phyloP scores from a whole-genome alignment of 2,888 invertebrate genomes.

The Cataglyphis cursor region DNA sequence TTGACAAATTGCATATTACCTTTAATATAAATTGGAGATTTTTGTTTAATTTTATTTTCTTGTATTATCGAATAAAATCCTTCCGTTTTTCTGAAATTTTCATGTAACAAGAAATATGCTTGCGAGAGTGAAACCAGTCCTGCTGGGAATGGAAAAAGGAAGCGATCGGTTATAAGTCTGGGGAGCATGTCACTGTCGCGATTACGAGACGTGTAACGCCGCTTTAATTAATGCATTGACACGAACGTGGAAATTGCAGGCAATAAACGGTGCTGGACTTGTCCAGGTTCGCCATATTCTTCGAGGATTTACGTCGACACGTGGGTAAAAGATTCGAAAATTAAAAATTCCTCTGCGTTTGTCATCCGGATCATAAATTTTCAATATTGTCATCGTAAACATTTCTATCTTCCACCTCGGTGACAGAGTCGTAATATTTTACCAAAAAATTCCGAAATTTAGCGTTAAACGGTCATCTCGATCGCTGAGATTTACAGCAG shows the following conservation, averaged over 20 bases:
- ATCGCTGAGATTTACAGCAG: neutral
- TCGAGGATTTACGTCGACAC: conserved; percentile 44
- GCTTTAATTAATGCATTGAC: conserved; percentile 54
- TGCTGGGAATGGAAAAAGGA: neutral
- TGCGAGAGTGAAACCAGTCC: neutral
- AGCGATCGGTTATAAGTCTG: neutral
- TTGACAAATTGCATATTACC: neutral
- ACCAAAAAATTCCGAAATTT: neutral
- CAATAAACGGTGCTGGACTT: conserved; percentile 34
- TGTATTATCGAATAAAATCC: neutral
- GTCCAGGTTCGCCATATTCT: conserved; percentile 24
- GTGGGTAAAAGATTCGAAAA: conserved; percentile 13
- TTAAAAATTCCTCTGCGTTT: conserved; percentile 43
- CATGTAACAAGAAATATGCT: neutral
- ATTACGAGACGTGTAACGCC: conserved; percentile 43
- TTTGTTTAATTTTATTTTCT: neutral
- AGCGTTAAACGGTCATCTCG: neutral
- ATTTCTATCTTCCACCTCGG: neutral
- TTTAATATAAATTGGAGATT: neutral
- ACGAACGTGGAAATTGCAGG: conserved; percentile 40
- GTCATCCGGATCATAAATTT: conserved; percentile 39
- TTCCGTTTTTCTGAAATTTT: neutral
- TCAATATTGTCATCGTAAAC: conserved; percentile 22
- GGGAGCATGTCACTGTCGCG: conserved; percentile 15
- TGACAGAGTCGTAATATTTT: neutral